Conservation (phyloP, 2,797 vertebrate species). For the Coregonus sp. region DNA sequence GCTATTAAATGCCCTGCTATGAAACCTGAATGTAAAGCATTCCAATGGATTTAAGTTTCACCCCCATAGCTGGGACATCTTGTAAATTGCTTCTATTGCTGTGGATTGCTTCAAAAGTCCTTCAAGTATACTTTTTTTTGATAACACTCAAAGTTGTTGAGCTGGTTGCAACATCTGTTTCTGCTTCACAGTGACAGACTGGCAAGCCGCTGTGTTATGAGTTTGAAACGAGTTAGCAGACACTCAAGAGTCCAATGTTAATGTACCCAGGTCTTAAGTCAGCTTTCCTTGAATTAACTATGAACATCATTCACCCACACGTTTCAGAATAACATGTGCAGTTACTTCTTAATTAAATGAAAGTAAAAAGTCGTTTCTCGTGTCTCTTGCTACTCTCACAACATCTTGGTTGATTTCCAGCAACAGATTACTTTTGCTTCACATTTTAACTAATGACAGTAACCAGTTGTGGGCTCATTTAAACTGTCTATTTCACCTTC, state of each 20-base stretch:
- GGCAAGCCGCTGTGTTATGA: too few species aligned
- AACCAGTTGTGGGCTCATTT: background rate
- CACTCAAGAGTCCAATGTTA: too few species aligned
- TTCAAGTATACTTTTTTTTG: background rate
- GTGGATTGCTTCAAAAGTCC: too few species aligned
- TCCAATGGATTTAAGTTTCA: too few species aligned
- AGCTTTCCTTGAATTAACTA: too few species aligned
- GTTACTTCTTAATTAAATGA: background rate
- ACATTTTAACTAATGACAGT: constrained; percentile 2
- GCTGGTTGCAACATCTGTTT: background rate
- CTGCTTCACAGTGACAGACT: too few species aligned
- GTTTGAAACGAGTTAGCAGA: too few species aligned
- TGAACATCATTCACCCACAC: too few species aligned
- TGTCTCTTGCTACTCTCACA: background rate
- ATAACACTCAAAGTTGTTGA: background rate
- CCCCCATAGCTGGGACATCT: too few species aligned
- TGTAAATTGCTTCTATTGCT: too few species aligned
- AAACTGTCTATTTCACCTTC: background rate
- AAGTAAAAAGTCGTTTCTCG: background rate
- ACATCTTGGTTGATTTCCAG: background rate
- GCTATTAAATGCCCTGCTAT: background rate
- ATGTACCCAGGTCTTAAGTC: too few species aligned
- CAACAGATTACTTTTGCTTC: background rate
- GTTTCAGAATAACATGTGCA: background rate
- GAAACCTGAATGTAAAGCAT: background rate